A percentile compares a stretch with the other conserved stretches of the same genome.
These are phyloP conservation scores for Nestor notabilis DNA, from an alignment of 2,113 vertebrate species.

Conservation along the genomic window DNA sequence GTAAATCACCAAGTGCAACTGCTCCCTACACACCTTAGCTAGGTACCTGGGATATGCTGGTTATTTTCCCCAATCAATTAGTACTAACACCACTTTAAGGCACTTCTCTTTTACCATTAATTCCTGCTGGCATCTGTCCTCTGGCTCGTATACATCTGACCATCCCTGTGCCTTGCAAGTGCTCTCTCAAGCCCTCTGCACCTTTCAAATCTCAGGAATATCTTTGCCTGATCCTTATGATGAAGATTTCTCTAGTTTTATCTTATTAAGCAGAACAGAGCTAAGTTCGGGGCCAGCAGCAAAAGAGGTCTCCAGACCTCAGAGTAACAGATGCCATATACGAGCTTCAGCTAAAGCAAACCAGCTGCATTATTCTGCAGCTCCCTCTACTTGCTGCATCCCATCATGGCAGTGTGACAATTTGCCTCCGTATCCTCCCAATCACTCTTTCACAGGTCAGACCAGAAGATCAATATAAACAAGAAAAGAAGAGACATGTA, in stretches of 20 bases:
- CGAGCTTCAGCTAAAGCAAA: not conserved
- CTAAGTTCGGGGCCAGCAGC: not conserved
- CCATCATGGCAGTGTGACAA: not conserved
- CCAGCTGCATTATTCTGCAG: constrained; percentile 53
- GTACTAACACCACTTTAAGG: not conserved
- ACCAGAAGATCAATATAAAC: constrained; percentile 27
- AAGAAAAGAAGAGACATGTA: not conserved
- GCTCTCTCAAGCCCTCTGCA: not conserved
- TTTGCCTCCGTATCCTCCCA: not conserved
- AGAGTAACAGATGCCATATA: not conserved
- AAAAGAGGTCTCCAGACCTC: not conserved
- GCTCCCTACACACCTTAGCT: not conserved
- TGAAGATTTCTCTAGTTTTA: not conserved
- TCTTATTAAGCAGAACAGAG: not conserved
- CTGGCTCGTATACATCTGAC: not conserved
- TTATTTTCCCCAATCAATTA: not conserved
- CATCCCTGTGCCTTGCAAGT: not conserved
- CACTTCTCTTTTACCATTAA: not conserved
- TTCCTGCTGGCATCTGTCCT: not conserved
- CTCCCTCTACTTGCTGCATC: constrained; percentile 60
- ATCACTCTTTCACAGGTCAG: not conserved
- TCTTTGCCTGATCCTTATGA: not conserved
- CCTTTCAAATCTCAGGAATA: not conserved
- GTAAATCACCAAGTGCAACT: not conserved
- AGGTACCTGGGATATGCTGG: not conserved